Base-by-base conservation (phyloP, 2,797 vertebrate species). In the Coilia nasus region DNA sequence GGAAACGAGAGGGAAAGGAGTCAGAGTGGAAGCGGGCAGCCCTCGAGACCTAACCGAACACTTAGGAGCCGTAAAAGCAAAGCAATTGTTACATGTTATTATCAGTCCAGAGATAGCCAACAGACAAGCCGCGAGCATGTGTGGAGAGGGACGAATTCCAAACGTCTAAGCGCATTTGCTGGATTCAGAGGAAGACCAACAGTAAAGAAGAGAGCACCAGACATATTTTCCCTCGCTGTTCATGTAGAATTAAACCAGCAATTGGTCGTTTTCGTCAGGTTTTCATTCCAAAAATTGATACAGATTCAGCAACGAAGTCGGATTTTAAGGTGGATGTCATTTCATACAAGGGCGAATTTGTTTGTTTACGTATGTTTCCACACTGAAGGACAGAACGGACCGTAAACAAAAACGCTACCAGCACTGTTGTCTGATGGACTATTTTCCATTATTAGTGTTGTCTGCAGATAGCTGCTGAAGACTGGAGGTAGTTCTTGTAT, bases 91-190 rank as follows among this genome's bases (percentile, higher is more conserved):
- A 78, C 67, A 75, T 44, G 35, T 31, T 35, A 44, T 44, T 17
- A 78, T 44, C 71, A 21, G 31, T 78, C 71, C 35, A 78, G 71
- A 17, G 25, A 71, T 31, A 71, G 28, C 5, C 28, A 2, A 35
- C 28, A 31, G 71, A 44, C 35, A 41, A 78, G 35, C 71, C 21
- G 7, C 35, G 71, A 78, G 21, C 71, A 78, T 78, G 71, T 78
- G 71, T 78, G 90, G 85, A 89, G 83, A 90, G 93, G 93, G 91
- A 90, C 83, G 91, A 85, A 92, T 94, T 93, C 93, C 94, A 92
- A 93, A 94, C 95, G 95, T 92, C 92, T 92, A 94, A 91, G 92
- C 93, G 94, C 92, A 91, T 93, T 90, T 92, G 88, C 91, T 91
- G 92, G 90, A 81, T 60, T 86, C 92, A 89, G 88, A 92, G 92